Conservation (phyloP, 2,113 vertebrate genomes). For the Excalfactoria chinensis region DNA sequence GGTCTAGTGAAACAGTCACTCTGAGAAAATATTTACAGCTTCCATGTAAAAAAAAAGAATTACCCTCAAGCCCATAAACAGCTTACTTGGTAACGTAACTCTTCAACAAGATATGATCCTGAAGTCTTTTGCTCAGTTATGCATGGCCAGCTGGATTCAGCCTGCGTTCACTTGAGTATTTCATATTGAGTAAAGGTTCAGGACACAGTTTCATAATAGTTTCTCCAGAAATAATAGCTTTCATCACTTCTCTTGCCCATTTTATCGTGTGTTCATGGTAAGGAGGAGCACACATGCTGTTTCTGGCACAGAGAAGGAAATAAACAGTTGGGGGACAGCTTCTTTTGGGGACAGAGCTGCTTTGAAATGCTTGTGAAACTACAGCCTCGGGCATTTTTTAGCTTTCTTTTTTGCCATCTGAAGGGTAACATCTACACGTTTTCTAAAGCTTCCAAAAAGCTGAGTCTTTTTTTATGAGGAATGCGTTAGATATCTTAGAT, state of each 20-base stretch:
- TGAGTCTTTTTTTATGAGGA: not conserved
- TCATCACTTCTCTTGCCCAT: conserved; percentile 16
- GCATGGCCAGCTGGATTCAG: conserved; percentile 23
- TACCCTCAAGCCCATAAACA: not conserved
- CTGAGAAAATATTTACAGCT: not conserved
- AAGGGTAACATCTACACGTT: conserved; percentile 17
- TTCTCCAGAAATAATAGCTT: conserved; percentile 17
- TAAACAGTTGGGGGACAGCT: not conserved
- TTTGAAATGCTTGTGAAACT: conserved; percentile 38
- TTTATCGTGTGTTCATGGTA: not conserved
- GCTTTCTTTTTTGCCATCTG: conserved; percentile 53
- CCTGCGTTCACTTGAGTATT: not conserved
- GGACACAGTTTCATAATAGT: not conserved
- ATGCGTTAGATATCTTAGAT: conserved; percentile 14
- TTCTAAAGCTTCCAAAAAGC: conserved; percentile 7
- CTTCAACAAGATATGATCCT: too few species aligned
- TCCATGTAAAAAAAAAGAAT: not conserved
- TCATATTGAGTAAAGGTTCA: not conserved
- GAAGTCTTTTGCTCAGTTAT: not conserved
- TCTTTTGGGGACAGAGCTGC: conserved; percentile 30
- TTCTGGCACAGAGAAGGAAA: conserved; percentile 33
- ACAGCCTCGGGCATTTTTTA: conserved; percentile 1
- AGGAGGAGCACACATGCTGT: conserved; percentile 56
- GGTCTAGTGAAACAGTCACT: not conserved
- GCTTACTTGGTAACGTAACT: rapidly evolving